Base-by-base conservation (phyloP, 1,140 invertebrate genomes). In the Ips typographus region DNA sequence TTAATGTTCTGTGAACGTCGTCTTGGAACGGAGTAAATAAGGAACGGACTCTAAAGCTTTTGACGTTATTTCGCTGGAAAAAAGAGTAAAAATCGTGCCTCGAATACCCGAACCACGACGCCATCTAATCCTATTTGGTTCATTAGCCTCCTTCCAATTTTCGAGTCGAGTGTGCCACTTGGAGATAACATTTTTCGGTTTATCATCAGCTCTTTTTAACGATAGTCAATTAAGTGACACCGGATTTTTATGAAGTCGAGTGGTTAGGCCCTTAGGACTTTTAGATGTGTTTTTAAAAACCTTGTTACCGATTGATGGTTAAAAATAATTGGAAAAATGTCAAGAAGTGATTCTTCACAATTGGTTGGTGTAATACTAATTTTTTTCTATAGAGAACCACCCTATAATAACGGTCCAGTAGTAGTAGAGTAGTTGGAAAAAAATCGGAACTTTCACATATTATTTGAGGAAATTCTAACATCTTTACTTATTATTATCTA, bases 191-290 rank as follows among this genome's bases (percentile, higher is more conserved):
- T n/a, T 63, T 39, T 63, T 66, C 44, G 55, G 64, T 66, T 66
- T 66, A 58, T 66, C 64, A 66, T 66, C 64, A 66, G 57, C 55
- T 22, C 55, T 40, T 42, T 57, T 66, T 66, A 66, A 66, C 55
- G 43, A 58, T 47, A 40, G 36, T 66, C 43, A 66, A 66, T 66
- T 66, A 58, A 66, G 53, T 40, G 43, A 58, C 64, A 66, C 37
- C 64, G 43, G 41, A 58, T 58, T 66, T 66, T 66, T 66, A 66
- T 66, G 64, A 43, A 40, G 51, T 47, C 37, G 55, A 58, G 55
- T 58, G 52, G 5, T 65, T 65, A 41, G 41, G 62, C 22, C 22
- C 22, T 22, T 22, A 22, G 22, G 22, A 22, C 22, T 22, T 22
- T 22, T 22, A 22, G 22, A 22, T 22, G 22, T 22, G 22, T 22